phyloP scores from a whole-genome alignment of 2,113 vertebrate genomes.

The Pimephales promelas region DNA sequence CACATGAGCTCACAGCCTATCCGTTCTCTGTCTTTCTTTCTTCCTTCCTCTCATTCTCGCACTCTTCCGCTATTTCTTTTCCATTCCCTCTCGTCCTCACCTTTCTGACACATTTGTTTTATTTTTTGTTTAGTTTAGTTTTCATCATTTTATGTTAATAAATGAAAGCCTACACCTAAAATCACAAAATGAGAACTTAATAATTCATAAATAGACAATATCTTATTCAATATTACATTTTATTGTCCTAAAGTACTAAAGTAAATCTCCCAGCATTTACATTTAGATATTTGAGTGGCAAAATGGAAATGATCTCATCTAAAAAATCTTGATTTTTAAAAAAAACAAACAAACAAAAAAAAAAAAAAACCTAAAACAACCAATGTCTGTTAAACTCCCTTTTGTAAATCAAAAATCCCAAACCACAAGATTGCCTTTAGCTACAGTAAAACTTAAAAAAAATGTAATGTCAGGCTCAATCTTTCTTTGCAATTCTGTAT shows the following conservation, averaged over 20 bases:
- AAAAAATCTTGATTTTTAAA: background rate
- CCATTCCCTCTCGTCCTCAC: conserved; percentile 21
- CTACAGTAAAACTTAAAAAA: background rate
- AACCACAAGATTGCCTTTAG: background rate
- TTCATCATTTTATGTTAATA: conserved; percentile 4
- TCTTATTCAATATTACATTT: background rate
- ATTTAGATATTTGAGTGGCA: background rate
- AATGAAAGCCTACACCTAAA: background rate
- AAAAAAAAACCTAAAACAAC: too few relatives aligned
- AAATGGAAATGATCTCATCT: background rate
- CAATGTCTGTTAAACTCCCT: conserved; percentile 5
- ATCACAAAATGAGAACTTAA: background rate
- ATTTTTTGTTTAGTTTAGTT: background rate
- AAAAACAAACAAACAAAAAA: conserved; percentile 24
- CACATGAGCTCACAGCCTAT: conserved; percentile 90
- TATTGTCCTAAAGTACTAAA: background rate
- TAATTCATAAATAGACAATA: background rate
- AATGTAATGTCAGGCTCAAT: conserved; percentile 2
- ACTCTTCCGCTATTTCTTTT: conserved; percentile 33
- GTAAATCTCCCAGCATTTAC: conserved; percentile 3
- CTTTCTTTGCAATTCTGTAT: background rate
- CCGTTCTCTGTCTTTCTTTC: conserved; percentile 81
- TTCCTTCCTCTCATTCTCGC: conserved; percentile 55
- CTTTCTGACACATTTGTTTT: conserved; percentile 36
- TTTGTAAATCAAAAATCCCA: background rate